Conservation (phyloP, 2,797 vertebrate species). For the Momotus momota region DNA sequence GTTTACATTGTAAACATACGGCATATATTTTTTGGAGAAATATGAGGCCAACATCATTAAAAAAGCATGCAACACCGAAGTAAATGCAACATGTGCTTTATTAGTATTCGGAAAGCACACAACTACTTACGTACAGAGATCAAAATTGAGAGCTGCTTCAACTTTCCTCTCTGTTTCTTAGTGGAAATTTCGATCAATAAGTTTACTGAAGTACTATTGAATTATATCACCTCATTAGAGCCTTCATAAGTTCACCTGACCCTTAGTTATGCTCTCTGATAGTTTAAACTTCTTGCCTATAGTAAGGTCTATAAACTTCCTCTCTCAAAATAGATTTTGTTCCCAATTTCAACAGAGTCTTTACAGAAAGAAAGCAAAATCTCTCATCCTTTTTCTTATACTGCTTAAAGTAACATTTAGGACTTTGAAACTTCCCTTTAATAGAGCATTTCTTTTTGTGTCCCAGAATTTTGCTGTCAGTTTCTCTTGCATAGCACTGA, state of each 20-base stretch:
- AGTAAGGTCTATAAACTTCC: not conserved
- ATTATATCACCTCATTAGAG: not conserved
- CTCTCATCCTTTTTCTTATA: not conserved
- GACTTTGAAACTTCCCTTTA: not conserved
- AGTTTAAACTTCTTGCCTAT: not conserved
- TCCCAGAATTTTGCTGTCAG: not conserved
- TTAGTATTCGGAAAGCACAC: not conserved
- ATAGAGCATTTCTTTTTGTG: not conserved
- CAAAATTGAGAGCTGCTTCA: not conserved
- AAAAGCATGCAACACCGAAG: not conserved
- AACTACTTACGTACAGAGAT: not conserved
- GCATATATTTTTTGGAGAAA: not conserved
- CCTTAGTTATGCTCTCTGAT: not conserved
- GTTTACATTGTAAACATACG: not conserved
- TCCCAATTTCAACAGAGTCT: not conserved
- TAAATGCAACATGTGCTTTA: not conserved
- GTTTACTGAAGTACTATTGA: not conserved
- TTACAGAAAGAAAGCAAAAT: not conserved
- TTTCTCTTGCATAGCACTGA: not conserved
- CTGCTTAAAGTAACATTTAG: not conserved
- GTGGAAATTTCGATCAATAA: not conserved
- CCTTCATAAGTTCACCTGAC: not conserved
- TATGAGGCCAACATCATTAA: not conserved
- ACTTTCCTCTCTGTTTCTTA: not conserved
- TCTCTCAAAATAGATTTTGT: not conserved